A percentile compares a stretch with the other conserved stretches of the same genome.
Evolutionary conservation across 1,140 invertebrate genomes (phyloP).

Genomic region (Drosophila kikkawai): DNA sequence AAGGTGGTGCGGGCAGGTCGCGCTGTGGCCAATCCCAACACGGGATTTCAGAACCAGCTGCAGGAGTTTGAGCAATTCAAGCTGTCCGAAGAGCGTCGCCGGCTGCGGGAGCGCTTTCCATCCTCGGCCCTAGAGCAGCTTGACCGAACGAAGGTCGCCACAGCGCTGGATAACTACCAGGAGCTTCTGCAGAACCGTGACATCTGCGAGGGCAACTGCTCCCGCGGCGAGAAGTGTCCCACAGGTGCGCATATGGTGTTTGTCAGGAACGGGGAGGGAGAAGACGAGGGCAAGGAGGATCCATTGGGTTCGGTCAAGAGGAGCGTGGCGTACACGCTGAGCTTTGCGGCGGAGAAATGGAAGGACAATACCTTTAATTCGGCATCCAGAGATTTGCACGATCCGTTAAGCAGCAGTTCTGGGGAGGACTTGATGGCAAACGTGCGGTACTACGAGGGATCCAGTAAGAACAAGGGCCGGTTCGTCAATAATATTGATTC

Average conservation of each 20-base stretch:
- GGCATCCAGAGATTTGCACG: too few species aligned
- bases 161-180: conserved; percentile 93
- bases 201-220: conserved; percentile 94
- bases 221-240: conserved; percentile 93
- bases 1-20: conserved; percentile 96
- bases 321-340: conserved; percentile 50
- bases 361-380: conserved; percentile 12
- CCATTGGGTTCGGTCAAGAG: background rate
- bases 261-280: background rate
- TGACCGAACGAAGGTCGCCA: conserved; percentile 91
- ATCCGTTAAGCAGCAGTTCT: conserved; percentile 14
- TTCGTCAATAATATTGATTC: conserved; percentile 64
- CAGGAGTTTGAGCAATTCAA: conserved; percentile 95
- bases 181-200: conserved; percentile 90
- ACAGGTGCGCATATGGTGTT: conserved; percentile 87
- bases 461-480: conserved; percentile 21
- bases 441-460: conserved; percentile 52
- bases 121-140: conserved; percentile 90
- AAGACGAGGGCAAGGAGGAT: background rate
- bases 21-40: conserved; percentile 96
- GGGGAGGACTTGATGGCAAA: conserved; percentile 59
- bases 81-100: conserved; percentile 92
- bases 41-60: conserved; percentile 97
- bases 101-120: conserved; percentile 93
- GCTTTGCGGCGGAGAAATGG: conserved; percentile 65